Base-by-base conservation (phyloP, 2,113 vertebrate genomes). In the Bos taurus region DNA sequence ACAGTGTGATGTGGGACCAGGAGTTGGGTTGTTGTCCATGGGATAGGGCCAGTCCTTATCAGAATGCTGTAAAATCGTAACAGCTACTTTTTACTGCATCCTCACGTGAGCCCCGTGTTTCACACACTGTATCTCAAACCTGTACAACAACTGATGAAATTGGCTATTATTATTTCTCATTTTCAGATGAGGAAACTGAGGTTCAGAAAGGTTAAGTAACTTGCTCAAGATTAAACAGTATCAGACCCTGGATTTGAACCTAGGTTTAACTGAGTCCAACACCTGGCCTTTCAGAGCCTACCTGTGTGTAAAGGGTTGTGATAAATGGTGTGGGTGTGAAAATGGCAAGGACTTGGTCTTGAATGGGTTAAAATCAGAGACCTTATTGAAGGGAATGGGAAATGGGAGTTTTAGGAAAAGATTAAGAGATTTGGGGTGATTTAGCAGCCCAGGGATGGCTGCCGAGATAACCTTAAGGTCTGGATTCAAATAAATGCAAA, bases 111-210 rank as follows among this genome's bases (percentile, higher is more conserved):
- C 54, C 43, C 59, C 2, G 16, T 43, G 14, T 60, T 93, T 40
- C 56, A 48, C 14, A 33, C 21, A 67, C 19, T 62, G 80, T 62
- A 82, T 74, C 64, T 85, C 67, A 77, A 96, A 95, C 93, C 59
- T 17, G 92, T 33, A 62, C 46, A 50, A 19, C 17, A 43, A 30
- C 36, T 21, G 33, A 87, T 17, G 26, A 88, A 92, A n/a, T 33
- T 60, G 13, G n/a, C 50, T 78, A 56, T 77, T 62, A 57, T 74
- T 56, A 67, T 52, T 82, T 60, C 36, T 83, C 36, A n/a, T 56
- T 91, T 94, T 95, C 87, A 96, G 71, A 80, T 56, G 26, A 96
- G 71, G 87, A 90, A 94, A 94, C n/a, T 1, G 9, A 81, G 57
- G 15, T 33, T 96, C 88, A 94, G 84, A 71, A 88, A 64, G 43